phyloP scores from a whole-genome alignment of 1,140 invertebrate species.

The Calosoma granatense region DNA sequence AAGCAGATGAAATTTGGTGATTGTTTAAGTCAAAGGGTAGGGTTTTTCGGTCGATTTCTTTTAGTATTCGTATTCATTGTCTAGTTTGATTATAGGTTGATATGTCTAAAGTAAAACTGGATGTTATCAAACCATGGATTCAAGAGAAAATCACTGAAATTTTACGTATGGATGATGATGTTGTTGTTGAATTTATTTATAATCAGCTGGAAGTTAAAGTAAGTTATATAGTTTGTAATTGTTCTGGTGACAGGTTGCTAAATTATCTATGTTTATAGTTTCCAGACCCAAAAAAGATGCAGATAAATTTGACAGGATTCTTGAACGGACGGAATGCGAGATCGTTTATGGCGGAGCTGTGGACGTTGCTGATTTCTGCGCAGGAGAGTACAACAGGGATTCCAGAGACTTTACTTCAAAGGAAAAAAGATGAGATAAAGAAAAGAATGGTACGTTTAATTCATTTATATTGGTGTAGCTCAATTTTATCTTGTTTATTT shows the following conservation, averaged over 20 bases:
- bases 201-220: constrained; percentile 96
- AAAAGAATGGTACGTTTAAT: constrained; percentile 54
- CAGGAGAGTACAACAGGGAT: constrained; percentile 92
- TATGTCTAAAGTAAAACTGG: constrained; percentile 96
- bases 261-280: constrained; percentile 50
- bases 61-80: constrained; percentile 2
- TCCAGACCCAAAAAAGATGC: constrained; percentile 97
- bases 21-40: constrained; percentile 77
- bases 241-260: constrained; percentile 5
- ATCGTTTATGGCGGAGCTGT: constrained; percentile 94
- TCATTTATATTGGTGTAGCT: constrained; percentile 15
- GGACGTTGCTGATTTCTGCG: constrained; percentile 89
- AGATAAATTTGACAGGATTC: constrained; percentile 99
- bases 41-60: no score
- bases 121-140: constrained; percentile 98
- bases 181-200: constrained; percentile 97
- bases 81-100: constrained; percentile 67
- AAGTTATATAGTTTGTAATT: constrained; percentile 28
- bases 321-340: constrained; percentile 96
- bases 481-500: neutral
- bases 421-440: constrained; percentile 95
- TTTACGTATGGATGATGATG: constrained; percentile 94
- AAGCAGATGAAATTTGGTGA: constrained; percentile 98
- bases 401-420: constrained; percentile 82
- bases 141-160: constrained; percentile 91